A percentile compares a stretch with the other conserved stretches of the same genome.
Evolutionary conservation across 37 sponge, comb jelly and placozoan species (phyloP).

Genomic region (Amphimedon queenslandica): DNA sequence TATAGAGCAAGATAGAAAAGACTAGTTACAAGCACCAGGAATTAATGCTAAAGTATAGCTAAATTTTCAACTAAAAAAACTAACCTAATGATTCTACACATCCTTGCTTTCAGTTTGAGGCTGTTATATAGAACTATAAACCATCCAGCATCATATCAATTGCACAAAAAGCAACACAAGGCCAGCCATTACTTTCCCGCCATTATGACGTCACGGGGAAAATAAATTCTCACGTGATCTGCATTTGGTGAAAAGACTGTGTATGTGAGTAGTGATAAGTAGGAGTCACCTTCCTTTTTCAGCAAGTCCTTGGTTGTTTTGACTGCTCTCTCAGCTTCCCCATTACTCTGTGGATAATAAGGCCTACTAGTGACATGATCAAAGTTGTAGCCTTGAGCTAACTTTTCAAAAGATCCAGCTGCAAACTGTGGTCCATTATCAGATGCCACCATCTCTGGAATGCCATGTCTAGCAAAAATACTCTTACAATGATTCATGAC

Average conservation of each 20-base stretch:
- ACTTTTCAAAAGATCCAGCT: slow-evolving; percentile 14
- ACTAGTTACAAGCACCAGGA: background rate
- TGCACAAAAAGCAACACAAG: too few species aligned
- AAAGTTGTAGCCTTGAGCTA: slow-evolving; percentile 33
- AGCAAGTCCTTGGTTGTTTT: slow-evolving; percentile 40
- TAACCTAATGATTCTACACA: too few species aligned
- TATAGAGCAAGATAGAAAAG: background rate
- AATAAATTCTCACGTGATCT: slow-evolving; percentile 31
- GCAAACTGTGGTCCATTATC: slow-evolving; percentile 74
- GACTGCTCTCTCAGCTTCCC: slow-evolving; percentile 66
- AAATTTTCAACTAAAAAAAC: too few species aligned
- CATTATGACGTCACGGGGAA: slow-evolving; percentile 49
- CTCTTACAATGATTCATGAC: slow-evolving; percentile 22
- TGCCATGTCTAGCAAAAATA: slow-evolving; percentile 64
- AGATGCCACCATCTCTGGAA: slow-evolving; percentile 35
- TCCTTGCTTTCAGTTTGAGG: background rate
- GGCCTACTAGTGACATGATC: slow-evolving; percentile 55
- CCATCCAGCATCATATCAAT: too few species aligned
- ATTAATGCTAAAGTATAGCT: background rate
- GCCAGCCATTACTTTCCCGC: slow-evolving; percentile 13
- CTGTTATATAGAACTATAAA: background rate
- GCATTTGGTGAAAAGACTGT: slow-evolving; percentile 42
- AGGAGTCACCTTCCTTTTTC: slow-evolving; percentile 41
- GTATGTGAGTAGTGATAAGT: slow-evolving; percentile 38
- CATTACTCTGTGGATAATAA: slow-evolving; percentile 49